Percentiles rank a stretch among this genome's conserved stretches.
Conservation (phyloP, 1,140 invertebrate genomes). For the Aphelinus atriplicis region DNA sequence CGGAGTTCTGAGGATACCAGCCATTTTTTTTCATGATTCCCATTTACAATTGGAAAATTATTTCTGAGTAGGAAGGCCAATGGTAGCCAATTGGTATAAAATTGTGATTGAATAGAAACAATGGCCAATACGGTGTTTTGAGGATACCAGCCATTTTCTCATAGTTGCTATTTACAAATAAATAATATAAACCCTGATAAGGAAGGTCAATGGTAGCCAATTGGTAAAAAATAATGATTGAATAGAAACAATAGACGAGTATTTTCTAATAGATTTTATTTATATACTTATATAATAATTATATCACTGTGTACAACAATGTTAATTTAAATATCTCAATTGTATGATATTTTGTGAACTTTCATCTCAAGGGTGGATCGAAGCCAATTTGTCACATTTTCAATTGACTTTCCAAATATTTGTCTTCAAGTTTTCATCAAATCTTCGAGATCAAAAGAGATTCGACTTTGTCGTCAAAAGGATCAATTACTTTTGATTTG, state of each 20-base stretch:
- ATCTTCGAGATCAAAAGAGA: too few species aligned
- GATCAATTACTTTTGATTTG: too few species aligned
- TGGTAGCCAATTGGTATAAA: background rate
- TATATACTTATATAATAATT: conserved; percentile 69
- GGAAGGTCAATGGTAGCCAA: too few species aligned
- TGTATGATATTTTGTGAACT: conserved; percentile 60
- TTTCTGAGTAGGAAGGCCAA: too few species aligned
- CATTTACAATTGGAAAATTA: background rate
- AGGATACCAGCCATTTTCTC: conserved; percentile 53
- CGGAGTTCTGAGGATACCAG: conserved; percentile 51
- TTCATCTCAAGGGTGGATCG: conserved; percentile 49
- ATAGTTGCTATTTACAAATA: background rate
- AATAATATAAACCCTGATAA: too few species aligned
- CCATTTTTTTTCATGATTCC: conserved; percentile 36
- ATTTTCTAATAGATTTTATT: conserved; percentile 69
- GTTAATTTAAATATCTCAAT: conserved; percentile 67
- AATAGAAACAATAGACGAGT: conserved; percentile 50
- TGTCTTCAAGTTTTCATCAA: too few species aligned
- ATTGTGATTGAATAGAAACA: conserved; percentile 46
- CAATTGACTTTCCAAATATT: too few species aligned
- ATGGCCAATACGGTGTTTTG: conserved; percentile 33
- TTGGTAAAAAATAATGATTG: background rate
- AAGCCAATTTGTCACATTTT: too few species aligned
- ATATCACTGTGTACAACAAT: conserved; percentile 69
- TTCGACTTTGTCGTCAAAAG: too few species aligned